Base-by-base conservation (phyloP, 2,113 vertebrate species). In the Cebus imitator region DNA sequence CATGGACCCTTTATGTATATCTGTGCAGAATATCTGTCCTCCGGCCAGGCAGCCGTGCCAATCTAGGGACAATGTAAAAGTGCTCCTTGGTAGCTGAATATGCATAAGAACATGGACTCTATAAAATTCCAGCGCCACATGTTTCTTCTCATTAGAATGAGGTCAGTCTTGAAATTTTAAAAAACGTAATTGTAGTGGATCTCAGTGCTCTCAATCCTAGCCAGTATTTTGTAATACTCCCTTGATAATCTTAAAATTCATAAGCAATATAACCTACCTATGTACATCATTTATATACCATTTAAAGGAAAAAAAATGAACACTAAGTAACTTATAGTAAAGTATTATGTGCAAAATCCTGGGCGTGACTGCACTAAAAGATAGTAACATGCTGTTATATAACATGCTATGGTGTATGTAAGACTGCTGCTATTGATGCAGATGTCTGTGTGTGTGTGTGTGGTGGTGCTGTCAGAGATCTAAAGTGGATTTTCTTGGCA, bases 291-390 rank as follows among this genome's bases (percentile, higher is more conserved):
- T 58, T 40, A 40, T n/a, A 85, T 35, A 68, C 32, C 40, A 20
- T 64, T 75, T 52, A 72, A 76, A 97, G n/a, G 48, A 25, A 61
- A 95, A 95, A 87, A 93, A 66, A 10, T 32, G 50, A 86, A 70
- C 0, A 88, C 21, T 37, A 66, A 57, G 68, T 64, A 27, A 87
- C 48, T 80, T 37, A 17, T 61, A 50, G 50, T 61, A 95, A 87
- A 72, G 37, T 89, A 75, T 61, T 72, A 32, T 9, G 18, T 23
- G 14, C 85, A 83, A 90, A 87, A 82, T 57, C 43, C 79, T 87
- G 10, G 21, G 2, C 20, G 61, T 72, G 13, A 35, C 64, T 43
- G 30, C 45, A 50, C 13, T 83, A 35, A 90, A 90, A 55, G 18
- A 48, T 5, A 66, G 64, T n/a, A 83, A 50, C 92, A 58, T 43